These are phyloP conservation scores for Eutrigla gurnardus DNA, from an alignment of 2,797 vertebrate species.

Conservation along the genomic window DNA sequence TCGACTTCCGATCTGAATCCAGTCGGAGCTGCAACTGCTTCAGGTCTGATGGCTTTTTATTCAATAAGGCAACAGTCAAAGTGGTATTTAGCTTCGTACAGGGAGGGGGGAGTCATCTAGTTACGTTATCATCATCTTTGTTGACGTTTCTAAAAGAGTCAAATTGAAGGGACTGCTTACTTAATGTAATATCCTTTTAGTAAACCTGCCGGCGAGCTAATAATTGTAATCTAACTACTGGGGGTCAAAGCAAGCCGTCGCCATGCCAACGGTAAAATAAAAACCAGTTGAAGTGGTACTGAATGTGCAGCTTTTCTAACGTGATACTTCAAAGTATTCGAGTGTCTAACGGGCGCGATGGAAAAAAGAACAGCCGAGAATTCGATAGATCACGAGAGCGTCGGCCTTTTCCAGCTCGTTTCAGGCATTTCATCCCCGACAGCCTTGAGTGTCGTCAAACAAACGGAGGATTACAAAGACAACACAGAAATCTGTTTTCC, in stretches of 20 bases:
- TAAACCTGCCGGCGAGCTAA: no score
- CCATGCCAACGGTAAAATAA: no score
- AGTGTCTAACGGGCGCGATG: no score
- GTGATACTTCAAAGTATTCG: no score
- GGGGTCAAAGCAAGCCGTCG: no score
- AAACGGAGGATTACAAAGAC: not conserved
- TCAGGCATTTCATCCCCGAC: slow-evolving; percentile 15
- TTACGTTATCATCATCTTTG: no score
- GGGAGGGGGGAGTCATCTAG: not conserved
- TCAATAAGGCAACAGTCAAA: slow-evolving; percentile 13
- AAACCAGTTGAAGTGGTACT: no score
- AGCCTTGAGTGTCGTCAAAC: slow-evolving; percentile 28
- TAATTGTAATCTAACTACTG: no score
- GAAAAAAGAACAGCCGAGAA: not conserved
- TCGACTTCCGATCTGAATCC: slow-evolving; percentile 49
- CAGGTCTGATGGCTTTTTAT: slow-evolving; percentile 33
- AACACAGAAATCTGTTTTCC: not conserved
- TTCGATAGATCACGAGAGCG: not conserved
- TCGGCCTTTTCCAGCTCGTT: slow-evolving; percentile 26
- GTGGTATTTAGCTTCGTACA: not conserved
- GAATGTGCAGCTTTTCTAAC: no score
- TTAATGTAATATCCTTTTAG: no score
- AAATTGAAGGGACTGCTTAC: no score
- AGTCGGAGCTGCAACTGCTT: not conserved
- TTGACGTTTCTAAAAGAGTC: no score